These are phyloP conservation scores for Hemiprocne comata DNA, from an alignment of 2,113 vertebrate genomes.

Conservation along the genomic window DNA sequence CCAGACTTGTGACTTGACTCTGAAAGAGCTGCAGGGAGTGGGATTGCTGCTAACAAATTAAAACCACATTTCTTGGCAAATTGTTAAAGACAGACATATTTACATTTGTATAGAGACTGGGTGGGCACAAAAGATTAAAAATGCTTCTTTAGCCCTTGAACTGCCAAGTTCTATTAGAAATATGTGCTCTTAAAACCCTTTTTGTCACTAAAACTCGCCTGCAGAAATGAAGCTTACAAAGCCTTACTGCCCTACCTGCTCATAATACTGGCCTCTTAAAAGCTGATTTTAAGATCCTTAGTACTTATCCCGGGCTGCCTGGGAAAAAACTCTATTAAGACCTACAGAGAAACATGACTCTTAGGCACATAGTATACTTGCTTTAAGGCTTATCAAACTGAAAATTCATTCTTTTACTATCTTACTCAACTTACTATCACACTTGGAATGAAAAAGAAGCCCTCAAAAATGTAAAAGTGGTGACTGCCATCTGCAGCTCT, in stretches of 20 bases:
- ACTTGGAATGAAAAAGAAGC: not conserved
- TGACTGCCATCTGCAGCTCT: not conserved
- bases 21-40: slow-evolving; percentile 48
- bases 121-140: slow-evolving; percentile 77
- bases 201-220: slow-evolving; percentile 20
- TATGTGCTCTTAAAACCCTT: slow-evolving; percentile 48
- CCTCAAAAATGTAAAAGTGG: not conserved
- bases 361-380: not conserved
- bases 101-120: slow-evolving; percentile 81
- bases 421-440: not conserved
- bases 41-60: slow-evolving; percentile 73
- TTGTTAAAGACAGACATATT: slow-evolving; percentile 76
- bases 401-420: not conserved
- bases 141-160: slow-evolving; percentile 72
- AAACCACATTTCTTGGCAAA: slow-evolving; percentile 82
- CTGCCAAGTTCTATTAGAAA: slow-evolving; percentile 77
- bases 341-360: not conserved
- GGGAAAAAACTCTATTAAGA: not conserved
- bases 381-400: not conserved
- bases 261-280: not conserved
- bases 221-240: not conserved
- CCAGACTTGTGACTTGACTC: slow-evolving; percentile 59
- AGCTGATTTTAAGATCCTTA: not conserved
- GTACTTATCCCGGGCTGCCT: not conserved
- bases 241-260: slow-evolving; percentile 4